A percentile compares a stretch with the other conserved stretches of the same genome.
Conservation (phyloP, 2,888 invertebrate genomes). For the Ptychoptera albimana region DNA sequence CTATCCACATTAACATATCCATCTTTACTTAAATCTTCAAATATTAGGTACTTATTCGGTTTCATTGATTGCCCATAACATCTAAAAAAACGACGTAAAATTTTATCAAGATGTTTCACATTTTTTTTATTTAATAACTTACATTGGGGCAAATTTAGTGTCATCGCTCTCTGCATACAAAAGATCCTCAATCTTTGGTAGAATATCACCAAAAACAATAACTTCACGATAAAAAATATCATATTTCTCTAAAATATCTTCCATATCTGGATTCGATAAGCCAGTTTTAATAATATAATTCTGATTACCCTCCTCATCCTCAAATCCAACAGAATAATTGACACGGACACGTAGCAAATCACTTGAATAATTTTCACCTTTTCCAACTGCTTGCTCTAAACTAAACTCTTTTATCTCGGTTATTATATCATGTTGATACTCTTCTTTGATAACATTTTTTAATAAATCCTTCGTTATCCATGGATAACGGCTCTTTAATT, state of each 20-base stretch:
- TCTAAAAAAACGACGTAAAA: no score
- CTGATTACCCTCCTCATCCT: slow-evolving; percentile 2
- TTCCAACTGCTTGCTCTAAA: slow-evolving; percentile 16
- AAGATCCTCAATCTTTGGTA: neutral
- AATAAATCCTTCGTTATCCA: slow-evolving; percentile 20
- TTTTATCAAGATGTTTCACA: no score
- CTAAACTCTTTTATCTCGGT: slow-evolving; percentile 13
- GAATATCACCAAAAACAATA: neutral
- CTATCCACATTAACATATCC: neutral
- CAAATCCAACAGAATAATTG: slow-evolving; percentile 6
- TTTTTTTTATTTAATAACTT: no score
- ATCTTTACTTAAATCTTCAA: neutral
- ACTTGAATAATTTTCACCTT: slow-evolving; percentile 22
- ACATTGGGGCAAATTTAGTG: neutral
- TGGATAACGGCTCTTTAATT: neutral
- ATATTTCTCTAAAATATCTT: no score
- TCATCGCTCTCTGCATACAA: neutral
- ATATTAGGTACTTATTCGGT: neutral
- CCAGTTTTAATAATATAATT: slow-evolving; percentile 17
- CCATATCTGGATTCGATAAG: no score
- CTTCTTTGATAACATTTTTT: slow-evolving; percentile 14
- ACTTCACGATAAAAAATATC: neutral
- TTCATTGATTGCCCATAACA: no score
- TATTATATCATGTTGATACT: slow-evolving; percentile 14
- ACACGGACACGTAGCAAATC: slow-evolving; percentile 17